These are phyloP conservation scores for Mycteria americana DNA, from an alignment of 2,797 vertebrate species.

Conservation along the genomic window DNA sequence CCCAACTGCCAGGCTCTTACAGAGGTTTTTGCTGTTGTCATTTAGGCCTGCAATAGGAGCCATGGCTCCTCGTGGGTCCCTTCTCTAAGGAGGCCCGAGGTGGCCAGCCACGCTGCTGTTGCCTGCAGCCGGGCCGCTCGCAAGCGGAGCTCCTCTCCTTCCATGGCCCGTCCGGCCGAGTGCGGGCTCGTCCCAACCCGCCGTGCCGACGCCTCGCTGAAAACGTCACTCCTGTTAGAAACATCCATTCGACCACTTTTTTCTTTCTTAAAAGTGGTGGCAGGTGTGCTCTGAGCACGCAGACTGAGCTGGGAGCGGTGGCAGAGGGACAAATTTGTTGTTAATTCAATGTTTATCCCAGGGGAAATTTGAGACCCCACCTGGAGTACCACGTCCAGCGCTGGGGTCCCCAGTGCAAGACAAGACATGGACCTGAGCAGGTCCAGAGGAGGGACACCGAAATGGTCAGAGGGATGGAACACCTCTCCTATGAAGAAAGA, in stretches of 20 bases:
- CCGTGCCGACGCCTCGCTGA: rapidly evolving
- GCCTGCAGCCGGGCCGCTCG: not conserved
- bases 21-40: not conserved
- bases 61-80: not conserved
- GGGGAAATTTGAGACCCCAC: not conserved
- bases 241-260: not conserved
- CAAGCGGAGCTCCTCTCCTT: not conserved
- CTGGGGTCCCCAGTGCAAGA: not conserved
- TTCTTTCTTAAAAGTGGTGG: not conserved
- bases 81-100: not conserved
- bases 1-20: not conserved
- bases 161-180: rapidly evolving
- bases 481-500: not conserved
- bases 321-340: not conserved
- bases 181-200: rapidly evolving
- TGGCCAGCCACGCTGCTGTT: not conserved
- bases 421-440: rapidly evolving
- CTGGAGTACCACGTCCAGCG: not conserved
- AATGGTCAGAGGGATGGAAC: not conserved
- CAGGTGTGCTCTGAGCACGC: rapidly evolving
- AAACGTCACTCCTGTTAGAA: not conserved
- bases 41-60: not conserved
- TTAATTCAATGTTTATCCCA: not conserved
- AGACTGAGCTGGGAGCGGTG: not conserved
- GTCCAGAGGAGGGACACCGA: not conserved